phyloP scores from a whole-genome alignment of 2,113 vertebrate genomes.

The Panthera tigris region DNA sequence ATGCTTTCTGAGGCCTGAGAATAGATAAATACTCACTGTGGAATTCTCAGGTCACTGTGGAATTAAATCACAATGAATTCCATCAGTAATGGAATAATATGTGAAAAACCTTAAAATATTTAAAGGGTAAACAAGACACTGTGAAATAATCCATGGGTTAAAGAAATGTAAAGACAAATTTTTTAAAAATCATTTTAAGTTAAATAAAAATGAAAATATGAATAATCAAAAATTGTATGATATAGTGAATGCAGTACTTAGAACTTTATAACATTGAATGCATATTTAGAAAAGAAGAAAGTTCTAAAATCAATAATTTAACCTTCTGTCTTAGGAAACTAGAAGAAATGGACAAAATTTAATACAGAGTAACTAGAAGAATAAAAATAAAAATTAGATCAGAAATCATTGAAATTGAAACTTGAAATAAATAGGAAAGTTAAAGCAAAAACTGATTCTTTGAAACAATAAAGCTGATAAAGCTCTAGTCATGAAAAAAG shows the following conservation, averaged over 20 bases:
- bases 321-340: background rate
- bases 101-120: background rate
- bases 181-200: background rate
- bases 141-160: background rate
- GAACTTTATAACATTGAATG: background rate
- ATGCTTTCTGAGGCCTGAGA: no score
- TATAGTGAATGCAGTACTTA: background rate
- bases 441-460: background rate
- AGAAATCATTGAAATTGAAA: background rate
- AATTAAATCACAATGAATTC: background rate
- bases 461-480: background rate
- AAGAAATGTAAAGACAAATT: background rate
- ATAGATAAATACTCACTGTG: no score
- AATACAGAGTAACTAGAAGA: background rate
- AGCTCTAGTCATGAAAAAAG: background rate
- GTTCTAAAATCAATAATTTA: background rate
- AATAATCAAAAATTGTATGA: background rate
- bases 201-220: background rate
- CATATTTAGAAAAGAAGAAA: background rate
- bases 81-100: background rate
- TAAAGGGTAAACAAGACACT: background rate
- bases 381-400: background rate
- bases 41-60: background rate
- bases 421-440: background rate
- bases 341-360: background rate